Evolutionary conservation across 2,113 vertebrate genomes (phyloP).

Genomic region (Burhinus oedicnemus): DNA sequence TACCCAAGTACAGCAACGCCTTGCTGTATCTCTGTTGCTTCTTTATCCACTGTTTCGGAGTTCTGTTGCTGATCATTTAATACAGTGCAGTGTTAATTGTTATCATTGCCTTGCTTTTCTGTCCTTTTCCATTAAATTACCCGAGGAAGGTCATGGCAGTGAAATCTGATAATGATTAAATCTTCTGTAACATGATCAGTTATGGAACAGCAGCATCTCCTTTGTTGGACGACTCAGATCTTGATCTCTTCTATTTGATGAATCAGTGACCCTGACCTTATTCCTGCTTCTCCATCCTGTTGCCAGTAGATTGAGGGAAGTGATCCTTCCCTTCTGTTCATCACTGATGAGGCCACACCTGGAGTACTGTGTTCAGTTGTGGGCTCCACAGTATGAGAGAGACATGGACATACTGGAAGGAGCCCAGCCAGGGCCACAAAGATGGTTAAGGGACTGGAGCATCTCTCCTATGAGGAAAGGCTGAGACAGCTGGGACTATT

Average conservation of each 20-base stretch:
- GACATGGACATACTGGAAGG: background rate
- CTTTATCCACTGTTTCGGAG: background rate
- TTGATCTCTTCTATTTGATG: background rate
- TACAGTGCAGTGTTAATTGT: background rate
- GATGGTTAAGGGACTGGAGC: background rate
- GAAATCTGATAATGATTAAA: background rate
- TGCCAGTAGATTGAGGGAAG: background rate
- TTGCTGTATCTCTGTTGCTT: background rate
- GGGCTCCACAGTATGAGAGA: background rate
- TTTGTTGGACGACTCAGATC: accelerated
- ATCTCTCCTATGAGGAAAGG: background rate
- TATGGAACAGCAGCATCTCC: background rate
- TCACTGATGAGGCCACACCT: background rate
- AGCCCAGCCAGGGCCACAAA: background rate
- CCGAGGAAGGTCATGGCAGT: background rate
- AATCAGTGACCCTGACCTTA: background rate
- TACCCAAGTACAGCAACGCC: background rate
- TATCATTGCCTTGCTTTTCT: background rate
- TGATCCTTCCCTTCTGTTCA: background rate
- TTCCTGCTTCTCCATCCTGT: background rate
- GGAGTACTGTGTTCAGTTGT: background rate
- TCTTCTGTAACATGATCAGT: background rate
- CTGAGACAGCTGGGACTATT: background rate
- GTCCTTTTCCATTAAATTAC: background rate
- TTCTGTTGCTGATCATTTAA: background rate